Percentiles rank a stretch among this genome's conserved stretches.
Conservation (phyloP, 2,888 invertebrate genomes). For the Drosophila koepferae region DNA sequence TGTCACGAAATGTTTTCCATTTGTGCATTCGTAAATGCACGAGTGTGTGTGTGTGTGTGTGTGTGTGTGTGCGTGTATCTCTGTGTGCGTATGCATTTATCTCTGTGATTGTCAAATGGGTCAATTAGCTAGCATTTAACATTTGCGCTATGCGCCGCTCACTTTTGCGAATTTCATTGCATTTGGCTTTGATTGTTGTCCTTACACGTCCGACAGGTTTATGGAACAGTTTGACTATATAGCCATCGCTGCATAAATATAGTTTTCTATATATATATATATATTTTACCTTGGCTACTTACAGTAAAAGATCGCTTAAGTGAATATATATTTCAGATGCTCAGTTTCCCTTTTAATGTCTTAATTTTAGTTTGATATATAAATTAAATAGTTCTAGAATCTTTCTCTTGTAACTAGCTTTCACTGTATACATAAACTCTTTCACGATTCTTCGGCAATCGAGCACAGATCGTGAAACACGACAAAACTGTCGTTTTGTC, state of each 20-base stretch:
- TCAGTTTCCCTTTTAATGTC: not conserved
- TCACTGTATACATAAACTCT: slow-evolving; percentile 9
- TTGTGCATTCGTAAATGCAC: slow-evolving; percentile 19
- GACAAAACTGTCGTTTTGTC: slow-evolving; percentile 14
- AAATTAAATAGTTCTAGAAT: not conserved
- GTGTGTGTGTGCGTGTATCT: slow-evolving; percentile 1
- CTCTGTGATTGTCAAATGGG: slow-evolving; percentile 47
- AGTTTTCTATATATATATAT: not conserved
- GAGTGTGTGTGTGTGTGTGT: not conserved
- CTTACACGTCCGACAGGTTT: slow-evolving; percentile 43
- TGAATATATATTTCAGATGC: not conserved
- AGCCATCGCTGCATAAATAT: not conserved
- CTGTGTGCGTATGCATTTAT: slow-evolving; percentile 11
- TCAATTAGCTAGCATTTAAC: slow-evolving; percentile 41
- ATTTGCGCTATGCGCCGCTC: slow-evolving; percentile 32
- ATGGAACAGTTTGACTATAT: slow-evolving; percentile 32
- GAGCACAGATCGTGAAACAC: slow-evolving; percentile 16
- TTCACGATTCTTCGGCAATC: slow-evolving; percentile 26
- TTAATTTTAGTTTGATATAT: not conserved
- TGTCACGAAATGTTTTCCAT: slow-evolving; percentile 72
- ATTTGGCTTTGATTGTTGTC: slow-evolving; percentile 43
- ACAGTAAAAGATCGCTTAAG: not conserved
- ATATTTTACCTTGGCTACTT: slow-evolving; percentile 17
- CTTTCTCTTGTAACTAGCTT: not conserved
- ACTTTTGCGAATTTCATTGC: slow-evolving; percentile 41